Percentiles rank a stretch among this genome's conserved stretches.
phyloP scores from a whole-genome alignment of 2,888 invertebrate genomes.

The Taenaris catops region DNA sequence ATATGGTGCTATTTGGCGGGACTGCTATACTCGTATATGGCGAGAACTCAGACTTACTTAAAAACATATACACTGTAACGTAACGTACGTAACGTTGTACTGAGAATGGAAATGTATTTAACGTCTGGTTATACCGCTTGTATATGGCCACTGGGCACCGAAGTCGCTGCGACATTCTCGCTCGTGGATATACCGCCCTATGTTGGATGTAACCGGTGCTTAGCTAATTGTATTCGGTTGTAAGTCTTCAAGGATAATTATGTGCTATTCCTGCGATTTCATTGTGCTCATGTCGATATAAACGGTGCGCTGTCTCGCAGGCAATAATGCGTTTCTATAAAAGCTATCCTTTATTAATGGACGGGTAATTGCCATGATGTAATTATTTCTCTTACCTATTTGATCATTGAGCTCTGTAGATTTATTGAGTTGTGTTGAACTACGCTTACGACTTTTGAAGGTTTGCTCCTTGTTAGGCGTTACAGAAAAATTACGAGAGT shows the following conservation, averaged over 20 bases:
- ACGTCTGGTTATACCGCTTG: neutral
- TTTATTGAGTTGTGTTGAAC: slow-evolving; percentile 6
- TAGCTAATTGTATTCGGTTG: slow-evolving; percentile 60
- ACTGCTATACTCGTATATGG: too few species aligned
- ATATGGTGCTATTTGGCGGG: too few species aligned
- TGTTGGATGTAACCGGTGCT: slow-evolving; percentile 33
- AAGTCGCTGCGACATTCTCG: slow-evolving; percentile 1
- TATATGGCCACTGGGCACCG: too few species aligned
- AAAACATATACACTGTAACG: too few species aligned
- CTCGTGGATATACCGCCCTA: neutral
- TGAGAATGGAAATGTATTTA: too few species aligned
- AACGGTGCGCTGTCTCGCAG: slow-evolving; percentile 36
- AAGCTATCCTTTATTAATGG: slow-evolving; percentile 59
- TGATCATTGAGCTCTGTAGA: neutral
- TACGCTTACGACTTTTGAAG: too few species aligned
- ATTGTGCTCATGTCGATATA: slow-evolving; percentile 63
- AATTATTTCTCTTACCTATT: slow-evolving; percentile 26
- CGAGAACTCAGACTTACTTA: too few species aligned
- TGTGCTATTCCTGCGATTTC: slow-evolving; percentile 65
- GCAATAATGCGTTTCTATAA: slow-evolving; percentile 48
- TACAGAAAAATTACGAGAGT: too few species aligned
- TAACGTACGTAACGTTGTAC: too few species aligned
- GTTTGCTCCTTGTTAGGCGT: too few species aligned
- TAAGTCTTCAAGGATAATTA: slow-evolving; percentile 45
- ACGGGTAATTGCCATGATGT: slow-evolving; percentile 56